phyloP scores from a whole-genome alignment of 1,140 invertebrate genomes.

The Holotrichia oblita region DNA sequence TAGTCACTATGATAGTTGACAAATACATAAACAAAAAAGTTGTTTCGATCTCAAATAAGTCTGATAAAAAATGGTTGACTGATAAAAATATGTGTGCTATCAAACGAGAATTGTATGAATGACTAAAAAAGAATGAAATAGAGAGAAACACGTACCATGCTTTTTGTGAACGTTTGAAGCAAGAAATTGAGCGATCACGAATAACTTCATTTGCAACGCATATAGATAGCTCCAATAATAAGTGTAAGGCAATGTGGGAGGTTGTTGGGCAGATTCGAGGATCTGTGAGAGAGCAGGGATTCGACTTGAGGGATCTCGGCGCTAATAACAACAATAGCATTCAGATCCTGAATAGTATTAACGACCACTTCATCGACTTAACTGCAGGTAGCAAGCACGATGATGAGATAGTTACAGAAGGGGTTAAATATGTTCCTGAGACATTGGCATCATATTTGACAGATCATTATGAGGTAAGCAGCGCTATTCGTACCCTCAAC shows the following conservation, averaged over 20 bases:
- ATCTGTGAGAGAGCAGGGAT: not conserved
- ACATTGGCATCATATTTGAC: not conserved
- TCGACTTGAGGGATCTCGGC: not conserved
- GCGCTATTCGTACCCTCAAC: not conserved
- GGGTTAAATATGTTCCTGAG: not conserved
- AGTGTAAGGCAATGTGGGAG: not conserved
- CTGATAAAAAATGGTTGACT: not conserved
- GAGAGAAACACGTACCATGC: not conserved
- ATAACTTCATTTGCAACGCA: not conserved
- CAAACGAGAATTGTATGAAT: not conserved
- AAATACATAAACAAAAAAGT: not conserved
- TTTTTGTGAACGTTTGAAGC: not conserved
- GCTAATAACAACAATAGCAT: slow-evolving; percentile 1
- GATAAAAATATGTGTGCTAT: not conserved
- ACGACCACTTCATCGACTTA: too few species aligned
- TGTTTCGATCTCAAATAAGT: not conserved
- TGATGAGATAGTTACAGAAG: too few species aligned
- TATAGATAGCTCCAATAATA: too few species aligned
- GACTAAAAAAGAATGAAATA: not conserved
- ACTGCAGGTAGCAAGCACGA: too few species aligned
- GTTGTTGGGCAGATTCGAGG: not conserved
- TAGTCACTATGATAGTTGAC: not conserved
- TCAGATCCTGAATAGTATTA: not conserved
- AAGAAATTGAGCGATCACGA: not conserved
- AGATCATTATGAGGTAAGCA: not conserved